phyloP scores from a whole-genome alignment of 2,113 vertebrate species.

The Ahaetulla prasina region DNA sequence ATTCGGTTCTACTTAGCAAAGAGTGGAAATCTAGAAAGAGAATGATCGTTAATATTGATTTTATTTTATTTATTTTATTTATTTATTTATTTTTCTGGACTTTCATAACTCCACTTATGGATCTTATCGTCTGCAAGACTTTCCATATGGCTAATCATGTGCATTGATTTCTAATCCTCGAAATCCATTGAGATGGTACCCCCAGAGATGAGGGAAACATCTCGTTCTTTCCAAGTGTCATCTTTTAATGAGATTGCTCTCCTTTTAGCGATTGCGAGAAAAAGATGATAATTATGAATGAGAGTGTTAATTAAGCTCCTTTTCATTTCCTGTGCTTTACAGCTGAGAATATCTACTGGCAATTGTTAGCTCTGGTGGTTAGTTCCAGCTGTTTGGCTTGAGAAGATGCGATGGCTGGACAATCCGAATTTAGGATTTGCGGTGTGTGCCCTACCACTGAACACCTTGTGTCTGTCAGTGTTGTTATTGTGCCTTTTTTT shows the following conservation, averaged over 20 bases:
- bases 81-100: background rate
- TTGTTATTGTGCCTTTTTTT: constrained; percentile 22
- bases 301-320: background rate
- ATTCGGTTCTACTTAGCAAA: too few species aligned
- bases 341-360: fast-evolving
- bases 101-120: background rate
- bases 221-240: background rate
- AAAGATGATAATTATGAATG: background rate
- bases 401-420: background rate
- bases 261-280: background rate
- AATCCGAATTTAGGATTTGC: background rate
- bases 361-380: background rate
- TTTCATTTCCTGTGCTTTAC: constrained; percentile 15
- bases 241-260: background rate
- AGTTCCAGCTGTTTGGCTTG: background rate
- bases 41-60: too few species aligned
- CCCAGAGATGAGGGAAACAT: background rate
- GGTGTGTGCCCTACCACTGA: background rate
- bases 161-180: background rate
- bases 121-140: background rate
- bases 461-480: constrained; percentile 28
- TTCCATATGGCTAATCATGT: background rate
- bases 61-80: background rate
- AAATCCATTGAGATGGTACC: background rate
- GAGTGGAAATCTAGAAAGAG: too few species aligned